Conservation (phyloP, 2,113 vertebrate genomes). For the Pongo pygmaeus region DNA sequence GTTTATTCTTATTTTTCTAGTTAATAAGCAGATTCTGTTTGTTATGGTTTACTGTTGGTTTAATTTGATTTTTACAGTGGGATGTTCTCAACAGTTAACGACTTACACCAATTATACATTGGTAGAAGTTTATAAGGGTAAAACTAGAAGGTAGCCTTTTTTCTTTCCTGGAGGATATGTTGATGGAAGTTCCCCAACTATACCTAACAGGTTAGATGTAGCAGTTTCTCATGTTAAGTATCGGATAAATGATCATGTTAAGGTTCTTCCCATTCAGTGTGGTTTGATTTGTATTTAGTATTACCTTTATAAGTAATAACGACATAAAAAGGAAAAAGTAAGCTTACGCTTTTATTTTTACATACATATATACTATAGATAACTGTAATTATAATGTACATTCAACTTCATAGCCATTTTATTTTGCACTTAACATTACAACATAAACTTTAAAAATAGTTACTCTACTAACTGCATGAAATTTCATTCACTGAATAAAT, state of each 20-base stretch:
- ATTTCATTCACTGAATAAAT: background rate
- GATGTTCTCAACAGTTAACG: background rate
- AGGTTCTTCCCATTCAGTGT: background rate
- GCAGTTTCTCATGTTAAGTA: background rate
- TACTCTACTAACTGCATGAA: background rate
- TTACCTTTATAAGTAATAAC: background rate
- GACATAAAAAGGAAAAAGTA: background rate
- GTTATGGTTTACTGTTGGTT: background rate
- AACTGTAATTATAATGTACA: background rate
- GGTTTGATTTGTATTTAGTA: background rate
- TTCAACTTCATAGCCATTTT: background rate
- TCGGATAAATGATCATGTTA: background rate
- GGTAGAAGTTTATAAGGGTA: background rate
- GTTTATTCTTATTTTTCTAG: constrained; percentile 63
- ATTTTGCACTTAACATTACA: background rate
- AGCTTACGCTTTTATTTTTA: background rate
- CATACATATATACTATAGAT: background rate
- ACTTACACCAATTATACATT: background rate
- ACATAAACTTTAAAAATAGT: background rate
- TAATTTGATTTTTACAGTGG: background rate
- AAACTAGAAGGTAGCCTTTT: background rate
- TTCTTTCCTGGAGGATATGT: background rate
- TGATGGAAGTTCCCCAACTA: background rate
- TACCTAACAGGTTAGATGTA: background rate
- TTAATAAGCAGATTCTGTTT: constrained; percentile 44